A percentile compares a stretch with the other conserved stretches of the same genome.
Conservation (phyloP, 2,113 vertebrate species). For the Trematomus loennbergii region DNA sequence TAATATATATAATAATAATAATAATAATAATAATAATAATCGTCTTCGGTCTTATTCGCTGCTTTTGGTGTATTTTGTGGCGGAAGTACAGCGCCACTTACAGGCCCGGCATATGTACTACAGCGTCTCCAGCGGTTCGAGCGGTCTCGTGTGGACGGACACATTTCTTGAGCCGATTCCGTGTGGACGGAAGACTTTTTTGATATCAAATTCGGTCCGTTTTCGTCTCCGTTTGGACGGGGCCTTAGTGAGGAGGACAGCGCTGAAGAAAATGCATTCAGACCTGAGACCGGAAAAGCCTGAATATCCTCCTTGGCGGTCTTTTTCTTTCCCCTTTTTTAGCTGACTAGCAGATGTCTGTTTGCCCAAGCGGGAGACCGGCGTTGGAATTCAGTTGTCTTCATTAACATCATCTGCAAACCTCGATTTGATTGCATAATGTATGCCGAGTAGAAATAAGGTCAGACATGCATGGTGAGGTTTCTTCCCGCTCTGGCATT, state of each 20-base stretch:
- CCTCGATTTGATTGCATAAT: conserved; percentile 63
- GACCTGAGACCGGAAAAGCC: conserved; percentile 40
- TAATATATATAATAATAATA: too few species aligned
- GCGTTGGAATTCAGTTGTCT: conserved; percentile 37
- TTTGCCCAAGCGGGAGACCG: conserved; percentile 54
- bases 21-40: too few species aligned
- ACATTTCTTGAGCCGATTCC: too few species aligned
- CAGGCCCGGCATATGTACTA: too few species aligned
- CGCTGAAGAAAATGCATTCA: conserved; percentile 15
- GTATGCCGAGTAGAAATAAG: conserved; percentile 55
- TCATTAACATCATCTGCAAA: conserved; percentile 68
- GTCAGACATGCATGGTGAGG: conserved; percentile 44
- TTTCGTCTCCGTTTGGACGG: too few species aligned
- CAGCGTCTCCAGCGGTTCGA: too few species aligned
- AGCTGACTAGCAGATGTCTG: conserved; percentile 69
- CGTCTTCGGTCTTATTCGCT: too few species aligned
- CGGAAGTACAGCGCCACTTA: too few species aligned
- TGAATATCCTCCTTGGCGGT: conserved; percentile 24
- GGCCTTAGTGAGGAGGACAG: conserved; percentile 3
- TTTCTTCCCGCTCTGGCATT: conserved; percentile 16
- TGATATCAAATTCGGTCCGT: too few species aligned
- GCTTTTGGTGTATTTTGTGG: too few species aligned
- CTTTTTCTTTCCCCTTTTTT: conserved; percentile 28
- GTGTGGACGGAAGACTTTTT: too few species aligned
- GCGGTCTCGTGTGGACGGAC: too few species aligned